Evolutionary conservation across 2,888 invertebrate genomes (phyloP).

Genomic region (Therioaphis trifolii): DNA sequence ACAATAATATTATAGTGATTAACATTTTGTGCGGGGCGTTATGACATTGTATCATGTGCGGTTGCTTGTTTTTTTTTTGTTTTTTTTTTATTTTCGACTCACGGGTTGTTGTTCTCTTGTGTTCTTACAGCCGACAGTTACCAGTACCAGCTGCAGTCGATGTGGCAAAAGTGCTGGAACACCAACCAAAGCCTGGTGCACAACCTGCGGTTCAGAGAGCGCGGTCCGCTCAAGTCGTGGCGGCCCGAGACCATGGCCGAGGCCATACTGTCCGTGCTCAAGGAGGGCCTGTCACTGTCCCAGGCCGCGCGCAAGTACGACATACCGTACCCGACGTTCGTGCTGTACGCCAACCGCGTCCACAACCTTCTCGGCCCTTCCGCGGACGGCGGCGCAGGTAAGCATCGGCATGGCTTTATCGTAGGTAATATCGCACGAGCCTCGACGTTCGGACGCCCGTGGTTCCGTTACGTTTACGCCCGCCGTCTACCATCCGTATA

Average conservation of each 20-base stretch:
- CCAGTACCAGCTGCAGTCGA: constrained; percentile 92
- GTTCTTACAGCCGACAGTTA: constrained; percentile 85
- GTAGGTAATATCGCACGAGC: too few relatives aligned
- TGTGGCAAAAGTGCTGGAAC: constrained; percentile 97
- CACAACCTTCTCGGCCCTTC: constrained; percentile 95
- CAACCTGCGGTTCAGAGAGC: constrained; percentile 89
- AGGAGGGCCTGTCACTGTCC: constrained; percentile 87
- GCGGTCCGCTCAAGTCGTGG: constrained; percentile 93
- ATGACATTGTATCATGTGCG: not conserved
- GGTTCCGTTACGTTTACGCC: too few relatives aligned
- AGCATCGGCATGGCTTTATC: too few relatives aligned
- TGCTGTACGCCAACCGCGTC: constrained; percentile 90
- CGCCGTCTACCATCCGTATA: not conserved
- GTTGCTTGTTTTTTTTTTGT: not conserved
- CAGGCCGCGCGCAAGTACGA: constrained; percentile 94
- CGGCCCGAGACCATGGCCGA: constrained; percentile 95
- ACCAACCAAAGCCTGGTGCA: constrained; percentile 91
- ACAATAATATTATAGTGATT: not conserved
- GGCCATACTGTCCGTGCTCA: constrained; percentile 91
- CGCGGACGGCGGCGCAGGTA: constrained; percentile 89
- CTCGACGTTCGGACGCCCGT: too few relatives aligned
- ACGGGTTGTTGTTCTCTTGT: too few relatives aligned
- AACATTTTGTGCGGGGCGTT: too few relatives aligned
- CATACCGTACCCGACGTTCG: constrained; percentile 94
- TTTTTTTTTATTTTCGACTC: too few relatives aligned